A percentile compares a stretch with the other conserved stretches of the same genome.
Evolutionary conservation across 1,140 invertebrate species (phyloP).

Genomic region (Drosophila ohnishii): DNA sequence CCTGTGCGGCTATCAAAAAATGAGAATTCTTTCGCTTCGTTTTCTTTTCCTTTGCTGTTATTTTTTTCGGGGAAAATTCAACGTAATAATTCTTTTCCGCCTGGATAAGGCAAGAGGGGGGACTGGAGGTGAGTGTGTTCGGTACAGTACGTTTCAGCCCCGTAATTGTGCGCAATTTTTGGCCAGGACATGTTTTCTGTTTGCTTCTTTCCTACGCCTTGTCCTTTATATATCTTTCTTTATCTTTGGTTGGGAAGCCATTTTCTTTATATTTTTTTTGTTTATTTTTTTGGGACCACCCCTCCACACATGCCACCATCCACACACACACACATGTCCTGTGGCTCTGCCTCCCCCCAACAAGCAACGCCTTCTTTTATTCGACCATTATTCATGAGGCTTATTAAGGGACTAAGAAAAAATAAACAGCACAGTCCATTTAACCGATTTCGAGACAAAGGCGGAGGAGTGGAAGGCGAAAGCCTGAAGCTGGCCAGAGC

Average conservation of each 20-base stretch:
- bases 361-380: conserved; percentile 30
- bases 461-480: conserved; percentile 26
- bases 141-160: conserved; percentile 38
- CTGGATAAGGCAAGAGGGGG: conserved; percentile 61
- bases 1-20: conserved; percentile 74
- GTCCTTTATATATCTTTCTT: conserved; percentile 7
- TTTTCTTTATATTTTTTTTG: conserved; percentile 41
- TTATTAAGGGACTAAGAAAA: conserved; percentile 69
- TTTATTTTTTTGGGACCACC: not conserved
- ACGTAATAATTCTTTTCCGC: conserved; percentile 83
- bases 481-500: conserved; percentile 26
- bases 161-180: conserved; percentile 79
- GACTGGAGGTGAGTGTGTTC: not conserved
- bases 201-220: conserved; percentile 19
- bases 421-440: conserved; percentile 78
- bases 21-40: conserved; percentile 62
- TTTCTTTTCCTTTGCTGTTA: conserved; percentile 41
- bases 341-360: conserved; percentile 11
- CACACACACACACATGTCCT: conserved; percentile 32
- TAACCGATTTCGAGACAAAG: conserved; percentile 64
- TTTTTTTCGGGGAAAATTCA: conserved; percentile 63
- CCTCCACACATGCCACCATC: conserved; percentile 26
- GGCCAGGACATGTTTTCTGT: conserved; percentile 57
- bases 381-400: conserved; percentile 67
- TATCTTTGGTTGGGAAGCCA: conserved; percentile 50